Conservation (phyloP, 2,888 invertebrate genomes). For the Agrotis ipsilon region DNA sequence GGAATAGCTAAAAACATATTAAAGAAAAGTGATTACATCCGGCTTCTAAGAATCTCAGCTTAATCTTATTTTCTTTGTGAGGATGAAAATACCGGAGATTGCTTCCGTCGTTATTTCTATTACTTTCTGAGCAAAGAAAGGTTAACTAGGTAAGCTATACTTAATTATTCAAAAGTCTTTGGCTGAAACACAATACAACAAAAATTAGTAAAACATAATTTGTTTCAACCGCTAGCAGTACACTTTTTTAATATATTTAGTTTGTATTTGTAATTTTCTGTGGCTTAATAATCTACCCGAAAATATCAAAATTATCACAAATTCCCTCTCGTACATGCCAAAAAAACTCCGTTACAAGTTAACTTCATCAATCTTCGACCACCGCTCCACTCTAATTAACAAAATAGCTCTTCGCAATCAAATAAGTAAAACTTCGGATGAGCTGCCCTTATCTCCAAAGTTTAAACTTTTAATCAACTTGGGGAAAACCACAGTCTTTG, state of each 20-base stretch:
- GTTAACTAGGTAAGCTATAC: background rate
- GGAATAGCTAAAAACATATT: no score
- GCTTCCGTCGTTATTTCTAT: background rate
- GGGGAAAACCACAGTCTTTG: conserved; percentile 20
- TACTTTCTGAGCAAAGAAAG: background rate
- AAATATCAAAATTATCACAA: background rate
- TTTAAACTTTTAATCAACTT: conserved; percentile 58
- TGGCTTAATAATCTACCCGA: background rate
- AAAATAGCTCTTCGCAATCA: conserved; percentile 50
- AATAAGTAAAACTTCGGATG: conserved; percentile 51
- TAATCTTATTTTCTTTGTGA: background rate
- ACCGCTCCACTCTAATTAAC: conserved; percentile 42
- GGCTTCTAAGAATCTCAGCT: background rate
- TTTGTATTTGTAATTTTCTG: no score
- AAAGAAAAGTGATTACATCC: background rate
- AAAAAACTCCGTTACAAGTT: conserved; percentile 20
- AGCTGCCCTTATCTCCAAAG: conserved; percentile 42
- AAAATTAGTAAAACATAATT: no score
- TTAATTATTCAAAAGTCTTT: background rate
- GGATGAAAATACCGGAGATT: conserved; percentile 9
- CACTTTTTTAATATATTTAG: no score
- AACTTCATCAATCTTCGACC: conserved; percentile 48
- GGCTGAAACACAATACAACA: no score
- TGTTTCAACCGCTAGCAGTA: no score
- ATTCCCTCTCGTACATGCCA: background rate